Evolutionary conservation across 2,113 vertebrate species (phyloP), one percentile per base, ranked within the genome.

Genomic region (Mystacornis crossleyi): DNA sequence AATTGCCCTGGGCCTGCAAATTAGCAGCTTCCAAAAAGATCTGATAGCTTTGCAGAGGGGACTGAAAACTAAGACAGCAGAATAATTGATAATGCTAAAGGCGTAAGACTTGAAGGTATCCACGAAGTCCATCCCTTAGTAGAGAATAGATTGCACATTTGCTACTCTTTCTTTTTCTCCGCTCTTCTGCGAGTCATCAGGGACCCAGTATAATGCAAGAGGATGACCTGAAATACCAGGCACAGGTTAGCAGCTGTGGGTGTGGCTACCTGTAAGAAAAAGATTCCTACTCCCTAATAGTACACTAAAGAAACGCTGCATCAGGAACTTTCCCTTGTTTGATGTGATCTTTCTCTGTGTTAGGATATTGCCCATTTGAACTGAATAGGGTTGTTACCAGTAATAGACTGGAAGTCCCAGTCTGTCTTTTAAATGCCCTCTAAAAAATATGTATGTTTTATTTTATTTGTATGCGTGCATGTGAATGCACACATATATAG

Each of bases 1-100:
- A 95, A 96, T 86, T 86, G 80, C 43, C 79, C 55, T 78, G 55
- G 51, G 38, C 55, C 64, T 93, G 67, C 86, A 81, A 36, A 31
- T 95, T 92, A 86, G 70, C 75, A 86, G 38, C 66, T 96, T 95
- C 57, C 54, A 65, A 82, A 90, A 81, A 55, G 74, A 89, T 81
- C 55, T 86, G 69, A 26, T 42, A 43, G 60, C 48, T 88, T 55
- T 90, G 82, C 55, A 53, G 82, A 78, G 34, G 26, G 29, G 38
- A 54, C 28, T 89, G 89, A 81, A 74, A 95, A 83, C 33, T 54
- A 43, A 93, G 66, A 65, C 33, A 65, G 71, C 45, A 34, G 51
- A 83, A 86, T 86, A 58, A 77, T 34, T 94, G 74, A 29, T 93
- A 53, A 34, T 75, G 74, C 50, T 69, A 10, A 91, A 89, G 69